These are phyloP conservation scores for Aphaenogaster rudis DNA, from an alignment of 1,140 invertebrate genomes.

Conservation along the genomic window DNA sequence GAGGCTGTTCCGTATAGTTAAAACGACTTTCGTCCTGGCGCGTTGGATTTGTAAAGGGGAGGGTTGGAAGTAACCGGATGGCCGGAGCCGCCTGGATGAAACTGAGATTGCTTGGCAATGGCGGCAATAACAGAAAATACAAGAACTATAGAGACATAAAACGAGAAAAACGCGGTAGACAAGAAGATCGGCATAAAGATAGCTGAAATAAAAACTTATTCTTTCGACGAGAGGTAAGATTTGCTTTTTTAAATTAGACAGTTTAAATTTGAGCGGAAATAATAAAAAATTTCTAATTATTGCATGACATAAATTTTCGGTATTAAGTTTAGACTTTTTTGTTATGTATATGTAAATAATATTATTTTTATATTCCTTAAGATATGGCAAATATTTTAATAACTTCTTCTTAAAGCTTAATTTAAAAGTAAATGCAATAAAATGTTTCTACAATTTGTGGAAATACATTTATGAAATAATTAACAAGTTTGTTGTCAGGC, in stretches of 20 bases:
- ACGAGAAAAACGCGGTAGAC: neutral
- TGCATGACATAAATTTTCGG: neutral
- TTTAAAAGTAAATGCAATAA: neutral
- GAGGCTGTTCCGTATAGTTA: conserved; percentile 5
- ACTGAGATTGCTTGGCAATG: conserved; percentile 62
- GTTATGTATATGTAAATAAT: neutral
- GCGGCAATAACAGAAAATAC: conserved; percentile 41
- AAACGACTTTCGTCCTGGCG: conserved; percentile 38
- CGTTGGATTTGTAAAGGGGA: conserved; percentile 41
- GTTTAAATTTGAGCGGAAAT: neutral
- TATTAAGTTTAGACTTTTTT: neutral
- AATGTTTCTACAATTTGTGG: neutral
- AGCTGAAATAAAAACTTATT: conserved; percentile 31
- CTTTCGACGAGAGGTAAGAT: neutral
- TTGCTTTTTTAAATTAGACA: neutral
- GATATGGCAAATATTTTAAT: neutral
- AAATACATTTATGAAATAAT: neutral
- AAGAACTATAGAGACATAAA: conserved; percentile 28
- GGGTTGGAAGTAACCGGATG: conserved; percentile 34
- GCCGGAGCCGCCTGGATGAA: conserved; percentile 41
- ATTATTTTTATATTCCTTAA: neutral
- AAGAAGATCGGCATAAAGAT: conserved; percentile 37
- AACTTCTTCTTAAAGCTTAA: neutral
- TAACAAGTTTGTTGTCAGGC: neutral
- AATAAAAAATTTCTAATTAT: conserved; percentile 11